These are phyloP conservation scores for Equus przewalskii DNA, from an alignment of 2,113 vertebrate genomes.

Conservation along the genomic window DNA sequence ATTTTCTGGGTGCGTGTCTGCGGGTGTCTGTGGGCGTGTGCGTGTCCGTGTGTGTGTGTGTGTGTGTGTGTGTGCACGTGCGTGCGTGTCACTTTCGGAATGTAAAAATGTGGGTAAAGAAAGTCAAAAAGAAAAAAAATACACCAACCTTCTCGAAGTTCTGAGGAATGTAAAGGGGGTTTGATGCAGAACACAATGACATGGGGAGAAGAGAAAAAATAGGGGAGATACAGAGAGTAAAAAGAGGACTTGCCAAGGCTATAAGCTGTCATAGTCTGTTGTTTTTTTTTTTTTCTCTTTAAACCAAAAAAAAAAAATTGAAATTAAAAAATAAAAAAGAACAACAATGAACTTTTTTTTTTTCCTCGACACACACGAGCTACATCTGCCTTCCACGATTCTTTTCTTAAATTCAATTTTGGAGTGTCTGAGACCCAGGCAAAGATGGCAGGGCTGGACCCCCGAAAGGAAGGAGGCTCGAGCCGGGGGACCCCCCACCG, in stretches of 20 bases:
- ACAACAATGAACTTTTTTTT: slow-evolving; percentile 80
- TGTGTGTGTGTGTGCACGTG: slow-evolving; percentile 44
- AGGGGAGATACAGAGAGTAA: slow-evolving; percentile 99
- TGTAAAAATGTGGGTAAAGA: slow-evolving; percentile 99
- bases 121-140: slow-evolving; percentile 99
- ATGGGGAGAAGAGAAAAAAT: slow-evolving; percentile 99
- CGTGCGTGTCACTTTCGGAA: slow-evolving; percentile 86
- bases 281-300: slow-evolving; percentile 85
- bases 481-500: background rate
- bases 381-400: background rate
- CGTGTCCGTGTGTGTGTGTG: background rate
- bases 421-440: slow-evolving; percentile 57
- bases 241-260: slow-evolving; percentile 99
- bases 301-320: slow-evolving; percentile 79
- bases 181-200: slow-evolving; percentile 99
- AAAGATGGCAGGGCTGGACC: background rate
- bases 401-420: background rate
- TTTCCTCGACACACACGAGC: slow-evolving; percentile 44
- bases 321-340: slow-evolving; percentile 85
- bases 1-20: slow-evolving; percentile 78
- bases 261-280: slow-evolving; percentile 96
- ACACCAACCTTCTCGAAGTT: slow-evolving; percentile 99
- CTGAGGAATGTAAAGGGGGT: slow-evolving; percentile 99
- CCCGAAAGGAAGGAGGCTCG: background rate
- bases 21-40: background rate